Conservation (phyloP, 2,113 vertebrate species). For the Clarias batrachus region DNA sequence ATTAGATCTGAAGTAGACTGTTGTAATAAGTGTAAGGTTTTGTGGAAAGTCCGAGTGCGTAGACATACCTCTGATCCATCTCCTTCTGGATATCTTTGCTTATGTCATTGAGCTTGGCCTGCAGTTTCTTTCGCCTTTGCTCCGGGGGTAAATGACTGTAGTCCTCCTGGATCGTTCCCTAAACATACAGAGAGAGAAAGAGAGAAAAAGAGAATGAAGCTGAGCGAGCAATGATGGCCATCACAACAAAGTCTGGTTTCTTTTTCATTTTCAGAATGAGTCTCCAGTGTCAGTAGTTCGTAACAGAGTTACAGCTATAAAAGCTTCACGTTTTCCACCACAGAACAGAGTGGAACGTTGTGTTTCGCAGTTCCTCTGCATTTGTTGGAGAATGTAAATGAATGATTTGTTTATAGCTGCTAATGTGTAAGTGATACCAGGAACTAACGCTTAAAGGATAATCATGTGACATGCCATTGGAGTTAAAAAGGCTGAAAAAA, state of each 20-base stretch:
- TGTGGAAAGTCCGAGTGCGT: background rate
- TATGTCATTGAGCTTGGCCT: constrained; percentile 85
- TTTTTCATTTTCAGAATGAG: background rate
- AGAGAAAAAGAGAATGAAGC: background rate
- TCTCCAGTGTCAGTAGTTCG: background rate
- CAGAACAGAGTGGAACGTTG: too few species aligned
- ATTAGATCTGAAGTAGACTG: background rate
- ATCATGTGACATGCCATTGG: background rate
- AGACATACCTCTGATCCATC: constrained; percentile 84
- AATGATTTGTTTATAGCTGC: background rate
- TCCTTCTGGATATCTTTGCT: constrained; percentile 91
- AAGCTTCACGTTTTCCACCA: too few species aligned
- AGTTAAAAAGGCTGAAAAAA: background rate
- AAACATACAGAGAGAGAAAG: constrained; percentile 27
- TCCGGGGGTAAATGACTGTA: constrained; percentile 95
- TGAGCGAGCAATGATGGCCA: background rate
- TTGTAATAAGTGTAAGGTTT: background rate
- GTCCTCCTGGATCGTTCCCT: constrained; percentile 89
- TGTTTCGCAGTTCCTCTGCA: too few species aligned
- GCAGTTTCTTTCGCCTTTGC: constrained; percentile 90
- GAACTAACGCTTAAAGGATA: background rate
- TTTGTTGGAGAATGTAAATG: background rate
- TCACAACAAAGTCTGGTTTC: background rate
- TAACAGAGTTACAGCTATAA: background rate
- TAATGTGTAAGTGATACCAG: background rate